Evolutionary conservation across 1,140 invertebrate genomes (phyloP).

Genomic region (Medauroidea extradentata): DNA sequence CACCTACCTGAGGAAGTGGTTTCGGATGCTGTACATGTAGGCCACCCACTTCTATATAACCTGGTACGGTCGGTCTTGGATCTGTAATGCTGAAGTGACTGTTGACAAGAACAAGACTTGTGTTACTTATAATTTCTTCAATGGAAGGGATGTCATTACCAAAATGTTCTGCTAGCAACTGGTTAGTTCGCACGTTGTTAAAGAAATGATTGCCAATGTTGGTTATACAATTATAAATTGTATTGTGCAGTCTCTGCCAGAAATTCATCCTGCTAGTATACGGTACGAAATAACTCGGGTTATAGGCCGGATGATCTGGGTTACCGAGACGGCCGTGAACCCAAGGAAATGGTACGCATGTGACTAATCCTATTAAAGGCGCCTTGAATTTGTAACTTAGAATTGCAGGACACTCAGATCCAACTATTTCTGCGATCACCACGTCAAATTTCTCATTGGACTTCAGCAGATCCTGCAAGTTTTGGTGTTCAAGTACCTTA

Average conservation of each 20-base stretch:
- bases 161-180: no score
- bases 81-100: no score
- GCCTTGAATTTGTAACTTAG: conserved; percentile 1
- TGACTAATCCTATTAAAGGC: background rate
- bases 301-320: conserved; percentile 22
- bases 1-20: no score
- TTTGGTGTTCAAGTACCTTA: background rate
- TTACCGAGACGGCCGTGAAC: conserved; percentile 25
- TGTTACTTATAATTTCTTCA: no score
- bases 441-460: conserved; percentile 18
- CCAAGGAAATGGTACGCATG: conserved; percentile 21
- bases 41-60: no score
- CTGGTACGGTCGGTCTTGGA: no score
- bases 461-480: background rate
- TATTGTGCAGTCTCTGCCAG: conserved; percentile 21
- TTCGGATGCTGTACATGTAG: no score
- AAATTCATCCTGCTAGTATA: conserved; percentile 27
- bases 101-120: no score
- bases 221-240: background rate
- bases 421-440: conserved; percentile 31
- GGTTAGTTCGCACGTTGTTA: background rate
- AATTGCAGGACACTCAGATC: conserved; percentile 17
- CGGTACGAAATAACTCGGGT: conserved; percentile 22
- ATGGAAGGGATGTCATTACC: no score
- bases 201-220: background rate